A percentile compares a stretch with the other conserved stretches of the same genome.
Evolutionary conservation across 1,140 invertebrate species (phyloP).

Genomic region (Pinna nobilis): DNA sequence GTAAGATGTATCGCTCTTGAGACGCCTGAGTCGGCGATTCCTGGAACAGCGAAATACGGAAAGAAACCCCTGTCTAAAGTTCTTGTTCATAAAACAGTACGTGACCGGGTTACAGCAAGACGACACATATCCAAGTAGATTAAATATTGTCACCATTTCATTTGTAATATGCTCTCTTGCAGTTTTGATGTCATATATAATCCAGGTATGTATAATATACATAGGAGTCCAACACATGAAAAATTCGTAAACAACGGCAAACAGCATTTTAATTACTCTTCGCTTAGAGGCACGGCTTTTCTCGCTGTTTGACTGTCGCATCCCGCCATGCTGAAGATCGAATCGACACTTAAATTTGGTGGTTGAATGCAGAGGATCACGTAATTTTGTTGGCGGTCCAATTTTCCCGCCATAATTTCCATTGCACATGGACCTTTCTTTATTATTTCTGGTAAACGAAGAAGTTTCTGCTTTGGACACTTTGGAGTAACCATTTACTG

Average conservation of each 20-base stretch:
- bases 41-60: constrained; percentile 78
- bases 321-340: constrained; percentile 32
- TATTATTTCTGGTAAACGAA: no score
- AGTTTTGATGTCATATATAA: constrained; percentile 80
- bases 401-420: no score
- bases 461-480: no score
- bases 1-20: constrained; percentile 13
- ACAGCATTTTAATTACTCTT: constrained; percentile 92
- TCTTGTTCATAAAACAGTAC: constrained; percentile 95
- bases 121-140: constrained; percentile 89
- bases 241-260: constrained; percentile 93
- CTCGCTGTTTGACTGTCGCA: constrained; percentile 82
- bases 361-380: not conserved
- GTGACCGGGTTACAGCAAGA: constrained; percentile 95
- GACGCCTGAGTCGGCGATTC: constrained; percentile 20
- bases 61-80: constrained; percentile 89
- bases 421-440: no score
- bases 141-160: constrained; percentile 82
- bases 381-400: constrained; percentile 20
- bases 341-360: constrained; percentile 14
- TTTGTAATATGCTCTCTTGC: constrained; percentile 74
- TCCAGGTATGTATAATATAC: constrained; percentile 89
- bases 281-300: constrained; percentile 87
- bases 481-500: no score
- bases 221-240: constrained; percentile 95